Evolutionary conservation across 1,140 invertebrate species (phyloP).

Genomic region (Hycleus phaleratus): DNA sequence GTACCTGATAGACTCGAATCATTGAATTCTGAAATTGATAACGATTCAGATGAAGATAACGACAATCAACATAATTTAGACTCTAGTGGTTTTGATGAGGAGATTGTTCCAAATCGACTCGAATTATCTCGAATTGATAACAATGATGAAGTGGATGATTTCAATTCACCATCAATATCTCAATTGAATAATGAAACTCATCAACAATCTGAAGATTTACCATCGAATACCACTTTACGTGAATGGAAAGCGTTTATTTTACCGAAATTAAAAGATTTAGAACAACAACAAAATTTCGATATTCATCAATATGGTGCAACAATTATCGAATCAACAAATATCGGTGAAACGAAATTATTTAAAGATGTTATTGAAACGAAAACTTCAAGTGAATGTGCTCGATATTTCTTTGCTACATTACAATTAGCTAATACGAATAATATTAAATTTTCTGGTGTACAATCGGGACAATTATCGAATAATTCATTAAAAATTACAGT

Average conservation of each 20-base stretch:
- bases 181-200: neutral
- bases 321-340: constrained; percentile 29
- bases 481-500: constrained; percentile 31
- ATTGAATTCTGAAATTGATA: too few relatives aligned
- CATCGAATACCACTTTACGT: neutral
- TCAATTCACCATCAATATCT: neutral
- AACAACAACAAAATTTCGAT: constrained; percentile 30
- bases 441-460: constrained; percentile 28
- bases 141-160: too few relatives aligned
- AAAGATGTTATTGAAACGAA: constrained; percentile 24
- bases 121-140: too few relatives aligned
- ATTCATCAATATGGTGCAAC: constrained; percentile 34
- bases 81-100: too few relatives aligned
- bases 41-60: neutral
- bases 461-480: constrained; percentile 29
- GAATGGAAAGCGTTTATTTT: constrained; percentile 32
- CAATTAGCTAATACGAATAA: constrained; percentile 36
- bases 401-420: constrained; percentile 32
- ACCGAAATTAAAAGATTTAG: constrained; percentile 25
- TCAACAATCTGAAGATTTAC: neutral
- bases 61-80: neutral
- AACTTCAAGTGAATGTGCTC: constrained; percentile 27
- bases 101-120: too few relatives aligned
- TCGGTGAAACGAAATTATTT: constrained; percentile 20
- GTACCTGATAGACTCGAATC: too few relatives aligned